phyloP scores from a whole-genome alignment of 2,797 vertebrate species.

The Sardinella longiceps region DNA sequence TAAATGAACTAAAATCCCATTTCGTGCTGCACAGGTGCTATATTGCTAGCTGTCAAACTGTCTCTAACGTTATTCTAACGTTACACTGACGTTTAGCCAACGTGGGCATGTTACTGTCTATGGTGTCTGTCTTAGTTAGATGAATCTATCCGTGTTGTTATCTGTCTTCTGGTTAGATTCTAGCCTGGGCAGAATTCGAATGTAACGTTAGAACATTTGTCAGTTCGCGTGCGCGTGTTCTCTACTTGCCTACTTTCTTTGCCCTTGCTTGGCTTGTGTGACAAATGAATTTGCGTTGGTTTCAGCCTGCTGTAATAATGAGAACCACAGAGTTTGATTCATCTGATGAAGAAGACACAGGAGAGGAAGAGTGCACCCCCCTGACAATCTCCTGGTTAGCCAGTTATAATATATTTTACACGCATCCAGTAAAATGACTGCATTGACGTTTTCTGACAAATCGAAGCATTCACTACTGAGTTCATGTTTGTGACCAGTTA shows the following conservation, averaged over 20 bases:
- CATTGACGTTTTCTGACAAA: background rate
- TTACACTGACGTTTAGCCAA: too few relatives aligned
- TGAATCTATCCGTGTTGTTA: too few relatives aligned
- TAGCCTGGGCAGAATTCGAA: background rate
- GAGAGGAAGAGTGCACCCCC: constrained; percentile 74
- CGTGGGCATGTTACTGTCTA: too few relatives aligned
- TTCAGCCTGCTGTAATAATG: constrained; percentile 57
- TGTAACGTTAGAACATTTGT: background rate
- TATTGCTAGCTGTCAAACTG: constrained; percentile 5
- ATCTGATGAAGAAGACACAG: constrained; percentile 83
- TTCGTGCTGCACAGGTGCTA: background rate
- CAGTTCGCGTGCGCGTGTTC: background rate
- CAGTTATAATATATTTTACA: background rate
- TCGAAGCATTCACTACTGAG: background rate
- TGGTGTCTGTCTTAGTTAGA: too few relatives aligned
- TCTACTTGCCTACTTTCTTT: too few relatives aligned
- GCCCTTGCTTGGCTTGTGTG: too few relatives aligned
- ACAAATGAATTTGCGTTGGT: too few relatives aligned
- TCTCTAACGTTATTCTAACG: background rate
- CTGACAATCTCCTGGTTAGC: constrained; percentile 85
- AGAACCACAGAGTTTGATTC: constrained; percentile 82
- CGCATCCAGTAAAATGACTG: background rate
- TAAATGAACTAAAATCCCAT: background rate
- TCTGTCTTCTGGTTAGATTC: too few relatives aligned
- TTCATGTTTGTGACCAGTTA: background rate